These are phyloP conservation scores for Astyanax mexicanus DNA, from an alignment of 2,797 vertebrate species.

Conservation along the genomic window DNA sequence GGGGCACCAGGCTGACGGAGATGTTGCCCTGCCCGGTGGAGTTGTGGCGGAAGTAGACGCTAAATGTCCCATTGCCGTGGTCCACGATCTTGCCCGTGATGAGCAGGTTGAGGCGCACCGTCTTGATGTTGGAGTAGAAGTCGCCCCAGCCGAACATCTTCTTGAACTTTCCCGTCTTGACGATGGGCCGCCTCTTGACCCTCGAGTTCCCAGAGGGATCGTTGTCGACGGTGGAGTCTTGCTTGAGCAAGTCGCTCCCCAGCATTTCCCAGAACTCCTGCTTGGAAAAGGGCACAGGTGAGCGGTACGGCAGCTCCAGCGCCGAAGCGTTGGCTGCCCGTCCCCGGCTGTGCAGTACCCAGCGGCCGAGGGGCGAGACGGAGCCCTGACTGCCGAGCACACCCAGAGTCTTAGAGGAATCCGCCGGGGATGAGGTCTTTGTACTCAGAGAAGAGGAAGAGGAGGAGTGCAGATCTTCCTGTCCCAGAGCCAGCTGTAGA, in stretches of 20 bases:
- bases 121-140: slow-evolving; percentile 99
- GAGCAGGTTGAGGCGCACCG: slow-evolving; percentile 94
- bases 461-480: slow-evolving; percentile 79
- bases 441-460: slow-evolving; percentile 73
- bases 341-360: slow-evolving; percentile 80
- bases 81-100: slow-evolving; percentile 98
- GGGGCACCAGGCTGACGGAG: slow-evolving; percentile 95
- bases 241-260: slow-evolving; percentile 81
- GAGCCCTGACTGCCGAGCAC: slow-evolving; percentile 76
- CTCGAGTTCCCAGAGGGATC: slow-evolving; percentile 71
- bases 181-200: slow-evolving; percentile 83
- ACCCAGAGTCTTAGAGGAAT: slow-evolving; percentile 76
- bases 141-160: slow-evolving; percentile 99
- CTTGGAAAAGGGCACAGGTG: slow-evolving; percentile 80
- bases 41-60: slow-evolving; percentile 96
- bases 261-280: slow-evolving; percentile 90
- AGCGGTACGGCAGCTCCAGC: slow-evolving; percentile 86
- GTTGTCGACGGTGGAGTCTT: slow-evolving; percentile 30
- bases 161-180: slow-evolving; percentile 88
- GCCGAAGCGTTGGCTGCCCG: slow-evolving; percentile 83
- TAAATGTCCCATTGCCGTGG: slow-evolving; percentile 96
- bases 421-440: slow-evolving; percentile 66
- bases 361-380: slow-evolving; percentile 81
- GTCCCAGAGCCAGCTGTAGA: slow-evolving; percentile 84
- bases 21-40: slow-evolving; percentile 97